phyloP scores from a whole-genome alignment of 2,797 vertebrate genomes.

The Leuciscus waleckii region DNA sequence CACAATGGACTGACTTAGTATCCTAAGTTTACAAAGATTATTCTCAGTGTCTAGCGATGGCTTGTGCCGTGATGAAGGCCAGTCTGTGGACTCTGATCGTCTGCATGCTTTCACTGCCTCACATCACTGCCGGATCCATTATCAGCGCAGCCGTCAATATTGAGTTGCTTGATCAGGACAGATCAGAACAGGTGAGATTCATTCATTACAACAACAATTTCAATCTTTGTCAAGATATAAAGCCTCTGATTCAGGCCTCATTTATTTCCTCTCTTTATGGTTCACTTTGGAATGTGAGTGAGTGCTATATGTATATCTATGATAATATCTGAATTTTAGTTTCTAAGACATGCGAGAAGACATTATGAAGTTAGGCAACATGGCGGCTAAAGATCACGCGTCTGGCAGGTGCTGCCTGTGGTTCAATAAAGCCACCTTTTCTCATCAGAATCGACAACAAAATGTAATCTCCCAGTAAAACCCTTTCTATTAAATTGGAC shows the following conservation, averaged over 20 bases:
- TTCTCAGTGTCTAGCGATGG: background rate
- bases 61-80: background rate
- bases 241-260: background rate
- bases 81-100: slow-evolving; percentile 45
- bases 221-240: background rate
- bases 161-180: slow-evolving; percentile 59
- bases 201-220: background rate
- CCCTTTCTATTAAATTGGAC: too few species aligned
- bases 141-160: slow-evolving; percentile 71
- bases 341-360: background rate
- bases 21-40: background rate
- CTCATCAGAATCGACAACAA: too few species aligned
- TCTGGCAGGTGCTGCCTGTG: too few species aligned
- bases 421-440: too few species aligned
- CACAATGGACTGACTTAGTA: background rate
- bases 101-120: slow-evolving; percentile 49
- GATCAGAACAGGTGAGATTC: slow-evolving; percentile 63
- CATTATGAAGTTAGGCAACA: background rate
- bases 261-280: background rate
- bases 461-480: too few species aligned
- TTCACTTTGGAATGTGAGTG: background rate
- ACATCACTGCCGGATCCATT: slow-evolving; percentile 57
- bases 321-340: too few species aligned
- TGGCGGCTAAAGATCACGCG: too few species aligned
- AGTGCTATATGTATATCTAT: background rate